These are phyloP conservation scores for Tortrix viridana DNA, from an alignment of 2,888 invertebrate species.

Conservation along the genomic window DNA sequence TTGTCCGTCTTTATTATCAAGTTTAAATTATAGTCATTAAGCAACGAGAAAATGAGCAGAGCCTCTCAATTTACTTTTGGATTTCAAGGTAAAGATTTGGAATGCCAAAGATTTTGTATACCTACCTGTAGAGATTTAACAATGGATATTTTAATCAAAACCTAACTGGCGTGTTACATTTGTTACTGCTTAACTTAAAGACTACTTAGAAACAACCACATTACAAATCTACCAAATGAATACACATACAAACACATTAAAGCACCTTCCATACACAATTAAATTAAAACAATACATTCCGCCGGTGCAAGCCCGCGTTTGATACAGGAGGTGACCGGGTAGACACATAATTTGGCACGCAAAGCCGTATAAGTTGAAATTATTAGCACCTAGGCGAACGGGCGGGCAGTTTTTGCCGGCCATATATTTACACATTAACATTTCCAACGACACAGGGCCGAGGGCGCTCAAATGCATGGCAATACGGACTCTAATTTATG, in stretches of 20 bases:
- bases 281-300: slow-evolving; percentile 34
- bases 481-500: slow-evolving; percentile 68
- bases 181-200: background rate
- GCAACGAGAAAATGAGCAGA: slow-evolving; percentile 69
- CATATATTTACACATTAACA: slow-evolving; percentile 67
- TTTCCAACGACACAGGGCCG: slow-evolving; percentile 53
- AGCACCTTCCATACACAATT: slow-evolving; percentile 2
- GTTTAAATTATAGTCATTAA: slow-evolving; percentile 80
- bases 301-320: slow-evolving; percentile 25
- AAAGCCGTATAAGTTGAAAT: slow-evolving; percentile 57
- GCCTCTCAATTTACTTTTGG: slow-evolving; percentile 64
- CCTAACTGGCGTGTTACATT: too few species aligned
- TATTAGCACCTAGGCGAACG: slow-evolving; percentile 63
- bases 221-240: background rate
- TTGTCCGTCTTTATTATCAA: slow-evolving; percentile 79
- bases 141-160: too few species aligned
- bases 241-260: background rate
- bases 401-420: slow-evolving; percentile 61
- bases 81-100: slow-evolving; percentile 62
- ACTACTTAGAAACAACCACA: background rate
- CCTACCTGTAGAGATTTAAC: background rate
- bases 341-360: slow-evolving; percentile 38
- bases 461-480: slow-evolving; percentile 53
- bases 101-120: slow-evolving; percentile 57
- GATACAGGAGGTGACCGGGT: slow-evolving; percentile 37